Conservation (phyloP, 1,140 invertebrate species). For the Pseudomyrmex pallidus region DNA sequence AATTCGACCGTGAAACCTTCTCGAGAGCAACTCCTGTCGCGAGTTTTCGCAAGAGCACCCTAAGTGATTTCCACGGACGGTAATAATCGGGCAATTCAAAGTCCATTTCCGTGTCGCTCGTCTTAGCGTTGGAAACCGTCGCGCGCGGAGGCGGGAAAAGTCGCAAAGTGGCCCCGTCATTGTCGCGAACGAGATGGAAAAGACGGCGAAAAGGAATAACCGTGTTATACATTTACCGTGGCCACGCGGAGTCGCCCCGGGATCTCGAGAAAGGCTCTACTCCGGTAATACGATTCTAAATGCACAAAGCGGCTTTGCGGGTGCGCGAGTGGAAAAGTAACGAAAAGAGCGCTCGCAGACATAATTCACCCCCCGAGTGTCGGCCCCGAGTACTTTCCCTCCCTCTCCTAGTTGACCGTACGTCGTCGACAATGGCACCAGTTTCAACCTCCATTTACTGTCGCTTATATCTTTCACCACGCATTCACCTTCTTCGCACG, state of each 20-base stretch:
- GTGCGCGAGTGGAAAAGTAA: slow-evolving; percentile 15
- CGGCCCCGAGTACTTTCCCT: slow-evolving; percentile 45
- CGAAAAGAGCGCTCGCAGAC: slow-evolving; percentile 55
- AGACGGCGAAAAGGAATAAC: slow-evolving; percentile 66
- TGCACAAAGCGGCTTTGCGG: slow-evolving; percentile 69
- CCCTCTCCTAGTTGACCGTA: neutral
- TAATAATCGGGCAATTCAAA: slow-evolving; percentile 78
- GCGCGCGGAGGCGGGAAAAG: slow-evolving; percentile 45
- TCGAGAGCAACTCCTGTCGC: neutral
- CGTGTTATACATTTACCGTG: slow-evolving; percentile 66
- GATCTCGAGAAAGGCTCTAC: slow-evolving; percentile 42
- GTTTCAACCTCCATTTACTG: slow-evolving; percentile 60
- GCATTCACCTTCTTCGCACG: neutral
- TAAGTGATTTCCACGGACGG: slow-evolving; percentile 56
- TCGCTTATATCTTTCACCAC: neutral
- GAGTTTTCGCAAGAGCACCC: neutral
- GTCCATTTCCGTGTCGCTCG: slow-evolving; percentile 78
- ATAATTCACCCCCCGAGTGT: slow-evolving; percentile 74
- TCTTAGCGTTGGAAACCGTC: slow-evolving; percentile 8
- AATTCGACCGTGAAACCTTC: slow-evolving; percentile 2
- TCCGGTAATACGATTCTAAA: slow-evolving; percentile 74
- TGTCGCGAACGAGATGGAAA: slow-evolving; percentile 60
- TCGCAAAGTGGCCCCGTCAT: slow-evolving; percentile 65
- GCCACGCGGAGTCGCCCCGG: slow-evolving; percentile 16
- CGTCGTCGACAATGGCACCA: slow-evolving; percentile 31